phyloP scores from a whole-genome alignment of 2,113 vertebrate species.

The Vicugna pacos region DNA sequence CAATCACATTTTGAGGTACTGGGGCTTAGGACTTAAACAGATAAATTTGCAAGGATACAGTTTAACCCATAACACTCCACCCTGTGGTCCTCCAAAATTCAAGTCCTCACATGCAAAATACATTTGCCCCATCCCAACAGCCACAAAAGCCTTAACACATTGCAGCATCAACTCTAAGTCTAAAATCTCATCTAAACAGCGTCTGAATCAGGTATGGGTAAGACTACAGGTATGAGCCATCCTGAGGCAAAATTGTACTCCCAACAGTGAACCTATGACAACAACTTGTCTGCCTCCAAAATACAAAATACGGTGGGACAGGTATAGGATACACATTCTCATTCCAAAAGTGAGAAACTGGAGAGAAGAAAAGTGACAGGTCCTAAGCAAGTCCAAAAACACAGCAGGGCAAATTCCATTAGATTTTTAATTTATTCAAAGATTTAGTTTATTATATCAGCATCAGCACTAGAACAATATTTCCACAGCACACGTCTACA shows the following conservation, averaged over 20 bases:
- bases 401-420: not conserved
- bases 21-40: not conserved
- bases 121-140: not conserved
- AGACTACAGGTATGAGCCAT: not conserved
- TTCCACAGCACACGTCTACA: not conserved
- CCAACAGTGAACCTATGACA: not conserved
- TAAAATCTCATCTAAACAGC: not conserved
- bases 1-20: not conserved
- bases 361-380: not conserved
- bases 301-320: not conserved
- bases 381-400: not conserved
- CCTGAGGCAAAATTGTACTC: not conserved
- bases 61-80: not conserved
- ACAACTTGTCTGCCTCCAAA: not conserved
- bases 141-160: not conserved
- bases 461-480: not conserved
- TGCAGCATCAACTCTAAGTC: not conserved
- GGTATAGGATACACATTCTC: not conserved
- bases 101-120: not conserved
- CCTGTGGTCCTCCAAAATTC: not conserved
- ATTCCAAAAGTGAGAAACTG: not conserved
- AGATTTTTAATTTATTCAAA: not conserved
- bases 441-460: not conserved
- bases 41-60: not conserved
- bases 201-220: not conserved